Percentiles rank a stretch among this genome's conserved stretches.
Evolutionary conservation across 2,888 invertebrate genomes (phyloP).

Genomic region (Ametastegia equiseti): DNA sequence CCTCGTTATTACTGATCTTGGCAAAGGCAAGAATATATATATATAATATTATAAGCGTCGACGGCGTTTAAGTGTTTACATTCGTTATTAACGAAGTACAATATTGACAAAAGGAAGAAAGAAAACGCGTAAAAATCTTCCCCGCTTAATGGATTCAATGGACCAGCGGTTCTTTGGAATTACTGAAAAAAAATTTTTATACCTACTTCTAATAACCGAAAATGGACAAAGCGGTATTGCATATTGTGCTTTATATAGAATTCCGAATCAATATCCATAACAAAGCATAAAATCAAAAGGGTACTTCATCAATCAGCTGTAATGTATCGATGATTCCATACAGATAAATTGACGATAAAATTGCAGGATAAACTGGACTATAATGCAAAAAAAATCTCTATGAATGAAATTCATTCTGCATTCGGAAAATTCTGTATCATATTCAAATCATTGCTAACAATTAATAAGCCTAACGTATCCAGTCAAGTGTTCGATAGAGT

Average conservation of each 20-base stretch:
- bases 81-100: conserved; percentile 21
- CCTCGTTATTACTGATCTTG: not conserved
- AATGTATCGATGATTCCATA: too few relatives aligned
- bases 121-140: not conserved
- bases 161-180: conserved; percentile 9
- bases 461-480: not conserved
- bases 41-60: too few relatives aligned
- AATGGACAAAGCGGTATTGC: not conserved
- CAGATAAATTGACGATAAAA: not conserved
- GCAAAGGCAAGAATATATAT: not conserved
- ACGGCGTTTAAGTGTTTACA: conserved; percentile 23
- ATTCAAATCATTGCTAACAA: too few relatives aligned
- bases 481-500: not conserved
- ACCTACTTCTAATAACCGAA: not conserved
- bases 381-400: not conserved
- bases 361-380: not conserved
- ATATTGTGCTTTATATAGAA: not conserved
- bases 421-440: too few relatives aligned
- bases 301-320: not conserved
- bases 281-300: not conserved
- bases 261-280: not conserved
- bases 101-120: conserved; percentile 14
- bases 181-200: conserved; percentile 14
- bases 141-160: conserved; percentile 15
- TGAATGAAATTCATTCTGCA: too few relatives aligned